phyloP scores from a whole-genome alignment of 1,140 invertebrate genomes.

The Drosophila sp. region DNA sequence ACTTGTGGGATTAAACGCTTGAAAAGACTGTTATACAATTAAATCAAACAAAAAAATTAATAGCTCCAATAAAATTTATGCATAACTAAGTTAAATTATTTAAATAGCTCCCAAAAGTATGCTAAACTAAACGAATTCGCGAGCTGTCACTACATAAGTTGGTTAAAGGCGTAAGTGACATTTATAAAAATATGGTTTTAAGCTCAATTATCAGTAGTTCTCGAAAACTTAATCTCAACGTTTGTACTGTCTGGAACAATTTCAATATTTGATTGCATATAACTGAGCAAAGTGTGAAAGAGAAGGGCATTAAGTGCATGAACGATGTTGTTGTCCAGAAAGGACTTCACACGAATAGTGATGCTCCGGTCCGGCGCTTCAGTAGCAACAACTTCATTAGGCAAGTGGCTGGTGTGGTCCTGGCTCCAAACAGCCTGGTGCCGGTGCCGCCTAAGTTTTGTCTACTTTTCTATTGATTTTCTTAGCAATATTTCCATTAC shows the following conservation, averaged over 20 bases:
- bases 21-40: too few relatives aligned
- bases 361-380: conserved; percentile 1
- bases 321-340: conserved; percentile 42
- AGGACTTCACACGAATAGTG: conserved; percentile 9
- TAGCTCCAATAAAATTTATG: not conserved
- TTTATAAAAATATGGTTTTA: too few relatives aligned
- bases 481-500: conserved; percentile 57
- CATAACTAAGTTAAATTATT: not conserved
- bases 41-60: not conserved
- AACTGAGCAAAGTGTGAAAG: conserved; percentile 52
- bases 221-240: too few relatives aligned
- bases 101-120: not conserved
- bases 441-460: conserved; percentile 17
- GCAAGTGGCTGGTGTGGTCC: conserved; percentile 34
- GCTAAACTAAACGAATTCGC: not conserved
- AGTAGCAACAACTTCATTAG: conserved; percentile 60
- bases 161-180: too few relatives aligned
- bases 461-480: conserved; percentile 60
- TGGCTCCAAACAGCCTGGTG: conserved; percentile 36
- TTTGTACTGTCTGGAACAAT: too few relatives aligned
- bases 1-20: too few relatives aligned
- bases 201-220: too few relatives aligned
- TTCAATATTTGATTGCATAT: not conserved
- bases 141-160: too few relatives aligned
- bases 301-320: conserved; percentile 71